Evolutionary conservation across 2,797 vertebrate species (phyloP), one percentile per base, ranked within the genome.

Genomic region (Sebastes matsubarae): DNA sequence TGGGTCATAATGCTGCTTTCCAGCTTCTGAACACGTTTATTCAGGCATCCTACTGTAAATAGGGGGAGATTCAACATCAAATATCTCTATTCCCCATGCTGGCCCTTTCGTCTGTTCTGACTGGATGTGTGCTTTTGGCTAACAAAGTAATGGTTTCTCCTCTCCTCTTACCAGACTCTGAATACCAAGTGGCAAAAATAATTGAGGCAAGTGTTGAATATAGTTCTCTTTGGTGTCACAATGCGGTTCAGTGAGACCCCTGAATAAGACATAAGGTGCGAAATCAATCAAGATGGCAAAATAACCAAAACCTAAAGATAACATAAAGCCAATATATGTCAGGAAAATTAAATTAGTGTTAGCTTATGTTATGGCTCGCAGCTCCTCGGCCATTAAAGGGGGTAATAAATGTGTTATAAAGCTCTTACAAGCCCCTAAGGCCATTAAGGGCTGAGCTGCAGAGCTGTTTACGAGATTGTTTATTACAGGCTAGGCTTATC

Each of bases 371-470:
- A 92, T 89, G 90, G 85, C 88, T 93, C 88, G 79, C 80, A 87
- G 89, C 92, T 87, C 70, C 80, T 80, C 69, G 65, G 81, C 88
- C 91, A 95, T 96, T 95, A 95, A 95, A 94, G 75, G 74, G 57
- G 88, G 91, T 95, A 95, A 95, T 96, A 96, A 95, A 94, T 90
- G 91, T 91, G 91, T 94, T 94, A 94, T 93, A 95, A 95, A 94
- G 92, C 85, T 83, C 92, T 95, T 95, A 96, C 91, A 95, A 95
- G 92, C 84, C 84, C 93, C 87, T 89, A 72, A 88, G 93, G 94
- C 93, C 87, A 93, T 90, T 91, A 85, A 79, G 92, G 88, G 87
- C 88, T 87, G 94, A 90, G 92, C 88, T 93, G 89, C 89, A 92
- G 90, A 89, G 91, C 88, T 91, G 93, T 96, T 96, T 95, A 96